Conservation (phyloP, 2,888 invertebrate species). For the Xanthorhoe designata region DNA sequence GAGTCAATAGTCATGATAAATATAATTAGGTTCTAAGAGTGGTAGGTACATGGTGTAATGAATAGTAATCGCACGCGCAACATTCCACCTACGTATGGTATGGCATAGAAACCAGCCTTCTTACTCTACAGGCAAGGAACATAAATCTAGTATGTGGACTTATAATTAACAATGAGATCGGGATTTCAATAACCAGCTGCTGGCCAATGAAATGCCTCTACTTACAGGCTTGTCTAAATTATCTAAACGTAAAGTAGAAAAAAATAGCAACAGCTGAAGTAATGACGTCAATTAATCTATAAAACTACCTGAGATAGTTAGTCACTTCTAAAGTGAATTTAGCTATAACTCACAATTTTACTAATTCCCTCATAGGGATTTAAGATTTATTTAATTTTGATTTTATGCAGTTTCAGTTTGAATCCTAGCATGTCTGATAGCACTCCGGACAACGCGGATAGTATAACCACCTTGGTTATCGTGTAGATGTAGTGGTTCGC, state of each 20-base stretch:
- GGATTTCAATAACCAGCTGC: neutral
- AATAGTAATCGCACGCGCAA: neutral
- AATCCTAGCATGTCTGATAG: constrained; percentile 98
- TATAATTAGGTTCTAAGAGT: neutral
- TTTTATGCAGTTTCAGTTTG: constrained; percentile 98
- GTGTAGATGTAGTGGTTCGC: constrained; percentile 98
- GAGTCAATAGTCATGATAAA: neutral
- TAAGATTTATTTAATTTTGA: constrained; percentile 91
- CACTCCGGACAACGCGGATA: constrained; percentile 97
- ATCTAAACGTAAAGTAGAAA: neutral
- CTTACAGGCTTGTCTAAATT: neutral
- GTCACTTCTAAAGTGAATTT: constrained; percentile 8
- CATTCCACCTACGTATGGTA: neutral
- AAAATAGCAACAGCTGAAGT: neutral
- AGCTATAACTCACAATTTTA: constrained; percentile 25
- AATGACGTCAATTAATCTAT: neutral
- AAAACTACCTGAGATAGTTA: neutral
- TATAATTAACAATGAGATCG: neutral
- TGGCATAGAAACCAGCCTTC: constrained; percentile 3
- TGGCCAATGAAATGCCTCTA: neutral
- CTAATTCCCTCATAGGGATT: constrained; percentile 16
- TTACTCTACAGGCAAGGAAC: neutral
- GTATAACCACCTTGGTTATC: constrained; percentile 96
- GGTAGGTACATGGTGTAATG: neutral
- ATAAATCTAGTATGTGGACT: neutral